phyloP scores from a whole-genome alignment of 2,888 invertebrate species.

The Bimastos eiseni region DNA sequence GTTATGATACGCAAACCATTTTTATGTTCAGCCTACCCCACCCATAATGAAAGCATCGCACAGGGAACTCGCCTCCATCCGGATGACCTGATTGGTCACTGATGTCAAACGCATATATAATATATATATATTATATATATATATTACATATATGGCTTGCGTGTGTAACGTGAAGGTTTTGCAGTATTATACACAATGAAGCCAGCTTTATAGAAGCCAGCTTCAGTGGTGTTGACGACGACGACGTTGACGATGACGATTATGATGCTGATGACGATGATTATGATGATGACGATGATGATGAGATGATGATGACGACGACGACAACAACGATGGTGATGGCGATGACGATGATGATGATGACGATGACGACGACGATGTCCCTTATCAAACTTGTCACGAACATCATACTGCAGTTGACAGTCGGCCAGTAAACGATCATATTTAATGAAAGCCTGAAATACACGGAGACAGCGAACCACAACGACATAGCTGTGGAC shows the following conservation, averaged over 20 bases:
- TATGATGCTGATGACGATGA: background rate
- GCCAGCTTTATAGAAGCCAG: no score
- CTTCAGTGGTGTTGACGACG: background rate
- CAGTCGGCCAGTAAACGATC: no score
- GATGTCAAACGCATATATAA: background rate
- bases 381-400: no score
- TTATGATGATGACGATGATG: constrained; percentile 13
- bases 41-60: background rate
- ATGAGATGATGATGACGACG: background rate
- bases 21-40: background rate
- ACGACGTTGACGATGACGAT: background rate
- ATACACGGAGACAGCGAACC: no score
- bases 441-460: no score
- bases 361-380: constrained; percentile 23
- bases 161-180: no score
- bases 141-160: no score
- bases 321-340: background rate
- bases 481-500: no score
- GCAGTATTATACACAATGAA: no score
- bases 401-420: no score
- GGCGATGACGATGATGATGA: constrained; percentile 21
- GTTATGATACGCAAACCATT: background rate
- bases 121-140: no score
- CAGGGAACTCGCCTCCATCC: background rate
- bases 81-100: background rate